Conservation (phyloP, 2,797 vertebrate species). For the Oreochromis mossambicus region DNA sequence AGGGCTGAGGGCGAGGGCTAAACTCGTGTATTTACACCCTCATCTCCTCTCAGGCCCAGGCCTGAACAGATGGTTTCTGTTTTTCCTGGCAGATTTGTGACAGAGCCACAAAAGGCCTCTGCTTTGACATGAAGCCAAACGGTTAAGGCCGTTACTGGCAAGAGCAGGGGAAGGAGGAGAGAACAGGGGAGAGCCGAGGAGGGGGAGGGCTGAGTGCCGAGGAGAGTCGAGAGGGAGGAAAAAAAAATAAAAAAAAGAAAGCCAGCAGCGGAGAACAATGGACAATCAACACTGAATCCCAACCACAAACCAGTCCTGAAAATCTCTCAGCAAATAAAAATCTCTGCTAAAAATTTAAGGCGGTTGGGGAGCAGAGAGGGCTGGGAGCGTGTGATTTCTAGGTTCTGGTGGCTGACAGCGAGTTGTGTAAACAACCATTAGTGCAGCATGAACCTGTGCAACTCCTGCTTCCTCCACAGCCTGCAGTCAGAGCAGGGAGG, state of each 20-base stretch:
- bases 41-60: constrained; percentile 67
- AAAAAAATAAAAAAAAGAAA: not conserved
- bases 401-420: constrained; percentile 58
- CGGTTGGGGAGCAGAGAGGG: not conserved
- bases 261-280: constrained; percentile 72
- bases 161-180: constrained; percentile 66
- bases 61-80: constrained; percentile 81
- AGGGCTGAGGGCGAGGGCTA: constrained; percentile 69
- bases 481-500: constrained; percentile 40
- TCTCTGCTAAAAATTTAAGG: constrained; percentile 31
- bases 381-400: constrained; percentile 55
- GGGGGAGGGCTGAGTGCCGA: constrained; percentile 36
- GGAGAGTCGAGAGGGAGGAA: constrained; percentile 35
- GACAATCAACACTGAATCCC: constrained; percentile 62
- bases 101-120: constrained; percentile 81
- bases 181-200: constrained; percentile 54
- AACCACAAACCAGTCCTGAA: constrained; percentile 24
- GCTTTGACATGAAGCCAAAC: constrained; percentile 78
- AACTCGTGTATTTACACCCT: constrained; percentile 73
- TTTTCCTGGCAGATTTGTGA: constrained; percentile 86
- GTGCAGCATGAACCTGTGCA: constrained; percentile 56
- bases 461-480: constrained; percentile 53
- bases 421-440: constrained; percentile 80
- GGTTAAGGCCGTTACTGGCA: constrained; percentile 78
- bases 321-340: constrained; percentile 33